Conservation (phyloP, 2,888 invertebrate species). For the Caenorhabditis becei region DNA sequence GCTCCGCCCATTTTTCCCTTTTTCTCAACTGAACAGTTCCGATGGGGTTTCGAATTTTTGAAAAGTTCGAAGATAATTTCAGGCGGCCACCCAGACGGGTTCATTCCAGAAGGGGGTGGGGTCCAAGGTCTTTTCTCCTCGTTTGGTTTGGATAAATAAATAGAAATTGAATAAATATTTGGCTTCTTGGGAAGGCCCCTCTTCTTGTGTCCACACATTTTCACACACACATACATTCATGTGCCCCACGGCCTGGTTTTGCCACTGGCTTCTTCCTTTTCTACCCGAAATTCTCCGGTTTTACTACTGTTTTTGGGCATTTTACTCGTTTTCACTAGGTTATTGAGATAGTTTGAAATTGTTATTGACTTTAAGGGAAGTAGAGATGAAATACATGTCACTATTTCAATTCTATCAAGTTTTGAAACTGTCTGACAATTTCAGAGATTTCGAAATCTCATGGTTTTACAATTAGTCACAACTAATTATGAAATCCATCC, state of each 20-base stretch:
- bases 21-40: not conserved
- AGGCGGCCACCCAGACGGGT: not conserved
- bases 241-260: conserved; percentile 1
- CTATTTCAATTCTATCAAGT: too few relatives aligned
- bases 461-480: too few relatives aligned
- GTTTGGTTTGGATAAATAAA: conserved; percentile 62
- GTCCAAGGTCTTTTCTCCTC: conserved; percentile 15
- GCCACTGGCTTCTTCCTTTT: not conserved
- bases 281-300: too few relatives aligned
- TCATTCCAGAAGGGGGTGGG: conserved; percentile 6
- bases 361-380: too few relatives aligned
- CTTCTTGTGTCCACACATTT: conserved; percentile 38
- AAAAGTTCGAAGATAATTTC: not conserved
- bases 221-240: conserved; percentile 34
- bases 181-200: conserved; percentile 61
- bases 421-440: too few relatives aligned
- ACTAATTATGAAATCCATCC: too few relatives aligned
- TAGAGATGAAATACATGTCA: too few relatives aligned
- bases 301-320: too few relatives aligned
- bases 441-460: too few relatives aligned
- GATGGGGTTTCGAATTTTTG: not conserved
- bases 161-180: conserved; percentile 68
- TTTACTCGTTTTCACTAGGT: too few relatives aligned
- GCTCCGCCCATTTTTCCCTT: conserved; percentile 8
- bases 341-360: too few relatives aligned